Base-by-base conservation (phyloP, 2,888 invertebrate genomes). In the Polietes domitor region DNA sequence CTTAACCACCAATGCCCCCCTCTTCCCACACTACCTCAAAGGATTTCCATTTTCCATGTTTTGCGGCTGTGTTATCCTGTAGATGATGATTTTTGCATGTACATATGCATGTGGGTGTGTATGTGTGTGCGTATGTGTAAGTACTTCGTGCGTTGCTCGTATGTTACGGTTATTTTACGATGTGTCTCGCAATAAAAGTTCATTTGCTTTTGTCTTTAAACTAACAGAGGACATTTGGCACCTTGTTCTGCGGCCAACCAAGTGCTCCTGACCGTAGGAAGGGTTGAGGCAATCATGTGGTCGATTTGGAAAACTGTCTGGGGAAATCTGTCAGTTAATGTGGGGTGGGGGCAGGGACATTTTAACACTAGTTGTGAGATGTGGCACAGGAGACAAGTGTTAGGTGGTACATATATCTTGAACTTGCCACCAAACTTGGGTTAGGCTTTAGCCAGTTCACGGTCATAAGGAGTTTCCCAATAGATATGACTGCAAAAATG, bases 171-270 rank as follows among this genome's bases (percentile, higher is more conserved):
- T 81, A 84, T 81, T 84, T 84, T 81, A 84, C 78, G 84, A 84
- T 78, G 84, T 84, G 84, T 84, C 68, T 15, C 43, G 17, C 55
- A 79, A 84, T 84, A 84, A 84, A 78, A 81, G 76, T 81, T 73
- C 76, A 79, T 70, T 73, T 71, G 61, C 41, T 58, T 43, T 43
- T 74, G 47, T 71, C 76, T 73, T 76, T 78, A 63, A 84, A 84
- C 81, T 81, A 84, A 76, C 78, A 78, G 84, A 81, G 75, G 73
- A 84, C 84, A 84, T 78, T 84, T 84, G 78, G 78, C 84, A 84
- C 84, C 84, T 84, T 84, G 73, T 84, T 84, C 53, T 37, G 26
- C 15, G 68, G 75, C 32, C 17, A 50, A 28, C 50, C 32, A n/a
- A 72, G 12, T 17, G 75, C 37, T 9, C 32, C 32, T 70, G 77